A percentile compares a stretch with the other conserved stretches of the same genome.
These are phyloP conservation scores for Lasioglossum baleicum DNA, from an alignment of 1,140 invertebrate genomes.

Conservation along the genomic window DNA sequence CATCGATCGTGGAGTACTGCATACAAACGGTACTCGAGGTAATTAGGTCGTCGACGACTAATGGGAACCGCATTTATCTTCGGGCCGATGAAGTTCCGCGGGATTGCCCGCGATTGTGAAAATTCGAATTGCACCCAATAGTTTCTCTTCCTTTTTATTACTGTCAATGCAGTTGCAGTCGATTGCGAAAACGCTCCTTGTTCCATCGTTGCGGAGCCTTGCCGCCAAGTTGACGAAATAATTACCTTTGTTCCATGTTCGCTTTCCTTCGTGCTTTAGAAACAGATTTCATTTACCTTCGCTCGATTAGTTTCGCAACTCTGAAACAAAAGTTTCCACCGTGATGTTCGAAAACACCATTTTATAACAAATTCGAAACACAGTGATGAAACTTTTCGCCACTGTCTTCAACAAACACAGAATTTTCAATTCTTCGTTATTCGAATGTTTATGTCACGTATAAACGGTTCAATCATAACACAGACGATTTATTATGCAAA, in stretches of 20 bases:
- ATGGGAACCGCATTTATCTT: slow-evolving; percentile 23
- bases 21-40: background rate
- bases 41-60: slow-evolving; percentile 23
- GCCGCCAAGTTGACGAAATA: background rate
- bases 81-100: background rate
- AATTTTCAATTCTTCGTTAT: too few relatives aligned
- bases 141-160: background rate
- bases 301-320: background rate
- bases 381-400: too few relatives aligned
- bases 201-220: background rate
- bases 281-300: background rate
- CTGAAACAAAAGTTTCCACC: too few relatives aligned
- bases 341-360: too few relatives aligned
- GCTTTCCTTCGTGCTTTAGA: background rate
- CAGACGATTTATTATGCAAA: too few relatives aligned
- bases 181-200: slow-evolving; percentile 4
- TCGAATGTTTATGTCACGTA: too few relatives aligned
- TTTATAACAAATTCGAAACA: too few relatives aligned
- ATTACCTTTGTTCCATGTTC: background rate
- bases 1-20: background rate
- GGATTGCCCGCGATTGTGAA: slow-evolving; percentile 5
- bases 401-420: too few relatives aligned
- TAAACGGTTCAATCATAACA: too few relatives aligned
- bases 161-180: background rate
- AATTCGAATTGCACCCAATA: background rate